Percentiles rank a stretch among this genome's conserved stretches.
phyloP scores from a whole-genome alignment of 1,140 invertebrate species.

The Medauroidea extradentata region DNA sequence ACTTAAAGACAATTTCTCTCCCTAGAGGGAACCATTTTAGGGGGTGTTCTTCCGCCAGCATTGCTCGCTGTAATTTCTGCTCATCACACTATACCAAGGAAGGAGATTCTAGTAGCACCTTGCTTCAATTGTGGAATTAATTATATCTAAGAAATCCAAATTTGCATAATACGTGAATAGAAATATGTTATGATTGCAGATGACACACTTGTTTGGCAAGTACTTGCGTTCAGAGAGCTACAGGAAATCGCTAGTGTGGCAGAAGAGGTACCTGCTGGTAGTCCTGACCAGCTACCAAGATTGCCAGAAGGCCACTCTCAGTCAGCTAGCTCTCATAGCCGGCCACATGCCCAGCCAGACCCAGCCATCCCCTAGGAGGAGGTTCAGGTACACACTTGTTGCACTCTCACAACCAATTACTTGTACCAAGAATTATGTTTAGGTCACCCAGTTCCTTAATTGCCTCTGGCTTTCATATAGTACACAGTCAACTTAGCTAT shows the following conservation, averaged over 20 bases:
- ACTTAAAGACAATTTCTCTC: no score
- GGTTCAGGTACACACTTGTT: not conserved
- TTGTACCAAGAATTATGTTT: no score
- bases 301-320: constrained; percentile 40
- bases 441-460: no score
- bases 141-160: not conserved
- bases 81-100: no score
- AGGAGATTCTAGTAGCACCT: no score
- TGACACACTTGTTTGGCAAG: constrained; percentile 66
- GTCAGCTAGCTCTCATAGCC: constrained; percentile 25
- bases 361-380: not conserved
- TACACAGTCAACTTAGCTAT: no score
- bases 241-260: constrained; percentile 76
- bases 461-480: no score
- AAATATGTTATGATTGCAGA: constrained; percentile 39
- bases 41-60: no score
- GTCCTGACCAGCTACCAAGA: constrained; percentile 64
- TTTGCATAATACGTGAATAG: not conserved
- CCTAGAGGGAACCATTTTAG: no score
- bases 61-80: no score
- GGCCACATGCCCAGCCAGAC: not conserved
- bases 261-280: constrained; percentile 76
- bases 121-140: not conserved
- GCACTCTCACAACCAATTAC: no score
- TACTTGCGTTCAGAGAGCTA: constrained; percentile 73